Percentiles rank a stretch among this genome's conserved stretches.
Evolutionary conservation across 2,797 vertebrate species (phyloP).

Genomic region (Salarias fasciatus): DNA sequence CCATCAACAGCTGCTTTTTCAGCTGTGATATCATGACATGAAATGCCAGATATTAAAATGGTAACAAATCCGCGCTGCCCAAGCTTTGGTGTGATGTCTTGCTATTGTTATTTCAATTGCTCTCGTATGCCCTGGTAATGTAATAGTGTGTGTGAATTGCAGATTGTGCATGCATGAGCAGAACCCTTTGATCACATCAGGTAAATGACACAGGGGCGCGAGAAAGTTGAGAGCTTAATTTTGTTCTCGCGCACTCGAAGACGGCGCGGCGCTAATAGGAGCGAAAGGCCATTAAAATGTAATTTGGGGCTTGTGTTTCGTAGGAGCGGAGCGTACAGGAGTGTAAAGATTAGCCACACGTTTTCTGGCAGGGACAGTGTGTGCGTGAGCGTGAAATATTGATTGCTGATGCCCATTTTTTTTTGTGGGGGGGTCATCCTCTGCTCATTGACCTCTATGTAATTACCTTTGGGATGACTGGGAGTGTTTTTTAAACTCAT

Average conservation of each 20-base stretch:
- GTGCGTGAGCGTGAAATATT: conserved; percentile 62
- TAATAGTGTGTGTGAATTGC: not conserved
- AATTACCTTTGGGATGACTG: conserved; percentile 72
- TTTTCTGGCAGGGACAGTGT: conserved; percentile 44
- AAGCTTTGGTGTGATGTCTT: conserved; percentile 5
- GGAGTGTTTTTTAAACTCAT: conserved; percentile 70
- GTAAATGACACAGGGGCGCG: conserved; percentile 46
- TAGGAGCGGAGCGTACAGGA: conserved; percentile 66
- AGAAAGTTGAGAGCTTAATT: conserved; percentile 69
- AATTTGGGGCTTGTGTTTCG: conserved; percentile 69
- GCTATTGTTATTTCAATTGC: not conserved
- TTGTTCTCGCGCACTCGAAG: conserved; percentile 43
- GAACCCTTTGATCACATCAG: conserved; percentile 45
- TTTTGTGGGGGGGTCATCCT: conserved; percentile 69
- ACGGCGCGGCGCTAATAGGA: conserved; percentile 63
- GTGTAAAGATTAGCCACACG: conserved; percentile 60
- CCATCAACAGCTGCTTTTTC: no score
- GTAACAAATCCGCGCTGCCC: not conserved
- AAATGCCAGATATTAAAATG: not conserved
- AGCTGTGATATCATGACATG: not conserved
- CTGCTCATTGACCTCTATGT: conserved; percentile 73
- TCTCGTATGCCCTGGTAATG: not conserved
- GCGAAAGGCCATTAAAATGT: conserved; percentile 78
- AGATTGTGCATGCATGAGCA: not conserved
- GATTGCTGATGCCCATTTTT: conserved; percentile 70